A percentile compares a stretch with the other conserved stretches of the same genome.
Evolutionary conservation across 1,140 invertebrate species (phyloP).

Genomic region (Drosophila oshimai): DNA sequence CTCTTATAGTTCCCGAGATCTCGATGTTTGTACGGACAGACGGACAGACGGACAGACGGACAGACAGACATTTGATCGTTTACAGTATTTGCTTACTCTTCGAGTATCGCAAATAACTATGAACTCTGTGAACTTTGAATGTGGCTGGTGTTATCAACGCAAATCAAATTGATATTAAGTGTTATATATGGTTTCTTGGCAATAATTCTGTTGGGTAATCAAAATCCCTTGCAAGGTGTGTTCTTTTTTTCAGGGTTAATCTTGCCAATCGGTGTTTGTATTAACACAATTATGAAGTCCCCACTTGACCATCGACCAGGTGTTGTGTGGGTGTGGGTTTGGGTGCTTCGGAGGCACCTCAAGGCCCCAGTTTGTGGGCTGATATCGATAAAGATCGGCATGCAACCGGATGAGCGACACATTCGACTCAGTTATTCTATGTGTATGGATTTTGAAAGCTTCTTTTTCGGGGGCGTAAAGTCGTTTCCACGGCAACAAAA

Average conservation of each 20-base stretch:
- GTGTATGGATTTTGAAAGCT: neutral
- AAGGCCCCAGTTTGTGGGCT: constrained; percentile 13
- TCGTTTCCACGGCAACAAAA: constrained; percentile 2
- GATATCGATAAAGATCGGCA: constrained; percentile 43
- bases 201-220: neutral
- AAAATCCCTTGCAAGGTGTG: neutral
- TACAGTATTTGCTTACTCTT: no score
- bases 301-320: constrained; percentile 49
- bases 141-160: neutral
- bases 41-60: no score
- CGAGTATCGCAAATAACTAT: no score
- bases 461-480: neutral
- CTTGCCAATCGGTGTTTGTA: constrained; percentile 10
- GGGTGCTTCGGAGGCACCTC: neutral
- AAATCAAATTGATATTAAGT: neutral
- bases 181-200: neutral
- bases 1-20: no score
- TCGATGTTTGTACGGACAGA: no score
- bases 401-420: constrained; percentile 29
- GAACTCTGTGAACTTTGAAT: neutral
- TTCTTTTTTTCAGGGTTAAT: constrained; percentile 3
- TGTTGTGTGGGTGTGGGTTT: constrained; percentile 17
- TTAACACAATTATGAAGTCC: constrained; percentile 32
- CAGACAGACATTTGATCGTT: no score
- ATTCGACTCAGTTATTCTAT: neutral